Percentiles rank a stretch among this genome's conserved stretches.
Conservation (phyloP, 2,113 vertebrate species). For the Callospermophilus lateralis region DNA sequence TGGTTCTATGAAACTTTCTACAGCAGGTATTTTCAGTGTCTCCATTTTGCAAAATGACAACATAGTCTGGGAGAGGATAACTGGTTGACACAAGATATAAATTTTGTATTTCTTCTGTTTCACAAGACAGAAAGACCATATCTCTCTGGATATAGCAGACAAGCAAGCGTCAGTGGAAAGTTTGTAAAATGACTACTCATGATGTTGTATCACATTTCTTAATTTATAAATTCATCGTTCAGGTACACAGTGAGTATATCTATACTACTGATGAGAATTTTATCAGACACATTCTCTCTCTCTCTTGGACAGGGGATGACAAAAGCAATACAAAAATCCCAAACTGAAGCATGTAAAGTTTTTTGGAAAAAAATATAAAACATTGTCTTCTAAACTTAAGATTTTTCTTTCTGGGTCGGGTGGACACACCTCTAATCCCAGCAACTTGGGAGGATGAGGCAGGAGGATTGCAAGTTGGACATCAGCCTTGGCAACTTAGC, state of each 20-base stretch:
- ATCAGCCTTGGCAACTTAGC: no score
- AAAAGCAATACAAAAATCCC: background rate
- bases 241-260: background rate
- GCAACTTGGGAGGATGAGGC: no score
- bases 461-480: no score
- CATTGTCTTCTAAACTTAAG: background rate
- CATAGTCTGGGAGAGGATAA: background rate
- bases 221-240: constrained; percentile 32
- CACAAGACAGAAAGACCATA: background rate
- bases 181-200: background rate
- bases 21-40: background rate
- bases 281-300: background rate
- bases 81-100: background rate
- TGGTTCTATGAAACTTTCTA: background rate
- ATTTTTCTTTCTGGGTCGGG: background rate
- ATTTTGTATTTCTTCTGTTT: constrained; percentile 45
- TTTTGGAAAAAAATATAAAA: background rate
- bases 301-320: background rate
- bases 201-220: background rate
- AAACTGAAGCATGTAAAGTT: background rate
- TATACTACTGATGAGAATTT: background rate
- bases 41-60: background rate
- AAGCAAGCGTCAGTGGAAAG: constrained; percentile 7
- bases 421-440: no score
- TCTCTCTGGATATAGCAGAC: background rate